Evolutionary conservation across 1,140 invertebrate genomes (phyloP), one percentile per base, ranked within the genome.

Genomic region (Drosophila grimshawi): DNA sequence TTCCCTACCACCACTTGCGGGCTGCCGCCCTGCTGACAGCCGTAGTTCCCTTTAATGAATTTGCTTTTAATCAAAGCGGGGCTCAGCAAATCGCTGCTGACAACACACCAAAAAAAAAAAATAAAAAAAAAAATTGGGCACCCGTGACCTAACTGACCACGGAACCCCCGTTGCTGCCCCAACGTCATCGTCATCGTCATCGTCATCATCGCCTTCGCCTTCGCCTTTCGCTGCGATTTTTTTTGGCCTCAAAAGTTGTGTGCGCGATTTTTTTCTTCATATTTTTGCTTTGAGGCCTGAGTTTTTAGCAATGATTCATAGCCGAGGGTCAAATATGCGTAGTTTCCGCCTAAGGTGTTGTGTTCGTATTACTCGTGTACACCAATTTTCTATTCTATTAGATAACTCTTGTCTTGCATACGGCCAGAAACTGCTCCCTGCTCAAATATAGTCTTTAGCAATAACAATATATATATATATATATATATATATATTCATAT

Each of bases 11-110:
- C 27, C n/a, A 8, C 51, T 2, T 10, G 52, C 10, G 6, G 5
- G 33, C 2, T 11, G 39, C 4, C 45, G 46, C 51, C 60, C 19
- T 43, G 10, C 35, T 6, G 19, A 29, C 56, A 37, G 19, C 64
- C 45, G 37, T 59, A 85, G 81, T 85, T 78, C 81, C 81, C 70
- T 80, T 86, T 81, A 76, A 82, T 67, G 72, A 71, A 72, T 78
- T 70, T 53, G 53, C 60, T 56, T 64, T 64, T 75, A 70, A 75
- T 75, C 72, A 64, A 70, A 46, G n/a, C 39, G 53, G 19, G 19
- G 52, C 55, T 57, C 29, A n/a, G 30, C 11, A 8, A 35, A 39
- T 43, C 11, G 8, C 39, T 32, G 55, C 48, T 48, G 60, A 51
- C 7, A 46, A 19, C 19, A 30, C 48, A 27, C 5, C 32, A 33